A percentile compares a stretch with the other conserved stretches of the same genome.
Evolutionary conservation across 2,797 vertebrate species (phyloP).

Genomic region (Chaetodon trifasciatus): DNA sequence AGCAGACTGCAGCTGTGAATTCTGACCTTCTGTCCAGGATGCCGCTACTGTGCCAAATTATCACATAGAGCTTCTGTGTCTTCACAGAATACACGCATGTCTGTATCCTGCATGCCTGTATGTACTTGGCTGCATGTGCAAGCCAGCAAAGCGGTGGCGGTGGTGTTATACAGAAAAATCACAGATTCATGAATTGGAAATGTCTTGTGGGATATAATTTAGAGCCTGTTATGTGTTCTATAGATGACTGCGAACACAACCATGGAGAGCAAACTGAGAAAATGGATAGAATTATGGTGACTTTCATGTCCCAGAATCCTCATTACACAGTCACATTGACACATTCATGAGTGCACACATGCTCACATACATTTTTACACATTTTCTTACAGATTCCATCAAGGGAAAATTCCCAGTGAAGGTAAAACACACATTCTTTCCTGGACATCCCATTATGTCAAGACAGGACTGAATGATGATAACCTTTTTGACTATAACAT

Average conservation of each 20-base stretch:
- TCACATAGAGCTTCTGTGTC: constrained; percentile 13
- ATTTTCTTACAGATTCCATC: neutral
- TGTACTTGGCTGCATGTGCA: neutral
- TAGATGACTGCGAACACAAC: constrained; percentile 16
- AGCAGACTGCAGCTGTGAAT: constrained; percentile 30
- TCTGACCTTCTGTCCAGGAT: constrained; percentile 21
- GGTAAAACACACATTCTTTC: neutral
- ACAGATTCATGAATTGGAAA: constrained; percentile 25
- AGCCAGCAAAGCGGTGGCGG: neutral
- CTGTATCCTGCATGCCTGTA: neutral
- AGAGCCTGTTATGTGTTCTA: neutral
- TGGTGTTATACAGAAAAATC: neutral
- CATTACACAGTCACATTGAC: neutral
- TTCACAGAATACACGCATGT: constrained; percentile 1
- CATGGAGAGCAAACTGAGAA: neutral
- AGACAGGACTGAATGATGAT: constrained; percentile 8
- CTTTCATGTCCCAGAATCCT: neutral
- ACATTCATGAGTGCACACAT: neutral
- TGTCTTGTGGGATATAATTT: constrained; percentile 15
- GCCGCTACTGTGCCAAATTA: constrained; percentile 22
- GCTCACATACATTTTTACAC: neutral
- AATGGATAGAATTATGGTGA: neutral
- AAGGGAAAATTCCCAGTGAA: neutral
- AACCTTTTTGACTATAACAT: constrained; percentile 4
- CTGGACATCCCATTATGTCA: neutral